phyloP scores from a whole-genome alignment of 2,888 invertebrate species.

The Toxonevra muliebris region DNA sequence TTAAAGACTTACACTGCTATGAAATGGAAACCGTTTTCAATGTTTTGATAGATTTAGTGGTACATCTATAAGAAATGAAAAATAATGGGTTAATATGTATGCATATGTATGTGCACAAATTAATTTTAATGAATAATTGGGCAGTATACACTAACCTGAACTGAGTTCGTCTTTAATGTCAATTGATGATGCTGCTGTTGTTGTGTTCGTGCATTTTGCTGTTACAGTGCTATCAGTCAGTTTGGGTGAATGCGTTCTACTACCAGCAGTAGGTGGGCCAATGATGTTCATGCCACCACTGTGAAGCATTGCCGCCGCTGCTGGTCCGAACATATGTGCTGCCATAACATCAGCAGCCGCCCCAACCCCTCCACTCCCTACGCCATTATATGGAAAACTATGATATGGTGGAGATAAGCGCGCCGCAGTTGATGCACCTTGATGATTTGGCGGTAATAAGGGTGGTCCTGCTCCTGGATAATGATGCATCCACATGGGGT shows the following conservation, averaged over 20 bases:
- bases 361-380: conserved; percentile 14
- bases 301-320: neutral
- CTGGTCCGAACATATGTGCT: conserved; percentile 24
- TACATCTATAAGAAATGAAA: conserved; percentile 75
- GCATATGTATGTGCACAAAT: conserved; percentile 17
- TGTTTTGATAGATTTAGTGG: conserved; percentile 91
- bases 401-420: conserved; percentile 64
- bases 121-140: neutral
- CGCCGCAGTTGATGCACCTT: conserved; percentile 55
- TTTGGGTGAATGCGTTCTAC: conserved; percentile 50
- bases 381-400: conserved; percentile 60
- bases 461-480: conserved; percentile 63
- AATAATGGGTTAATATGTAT: conserved; percentile 35
- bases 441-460: conserved; percentile 46
- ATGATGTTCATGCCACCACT: conserved; percentile 5
- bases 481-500: conserved; percentile 68
- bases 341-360: conserved; percentile 45
- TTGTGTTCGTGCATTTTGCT: conserved; percentile 21
- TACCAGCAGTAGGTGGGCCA: conserved; percentile 39
- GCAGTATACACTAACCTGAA: conserved; percentile 57
- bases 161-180: conserved; percentile 65
- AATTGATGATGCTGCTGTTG: conserved; percentile 33
- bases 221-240: conserved; percentile 51
- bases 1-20: conserved; percentile 50
- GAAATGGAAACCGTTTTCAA: conserved; percentile 61